Base-by-base conservation (phyloP, 2,113 vertebrate genomes). In the Dipodomys ordii region DNA sequence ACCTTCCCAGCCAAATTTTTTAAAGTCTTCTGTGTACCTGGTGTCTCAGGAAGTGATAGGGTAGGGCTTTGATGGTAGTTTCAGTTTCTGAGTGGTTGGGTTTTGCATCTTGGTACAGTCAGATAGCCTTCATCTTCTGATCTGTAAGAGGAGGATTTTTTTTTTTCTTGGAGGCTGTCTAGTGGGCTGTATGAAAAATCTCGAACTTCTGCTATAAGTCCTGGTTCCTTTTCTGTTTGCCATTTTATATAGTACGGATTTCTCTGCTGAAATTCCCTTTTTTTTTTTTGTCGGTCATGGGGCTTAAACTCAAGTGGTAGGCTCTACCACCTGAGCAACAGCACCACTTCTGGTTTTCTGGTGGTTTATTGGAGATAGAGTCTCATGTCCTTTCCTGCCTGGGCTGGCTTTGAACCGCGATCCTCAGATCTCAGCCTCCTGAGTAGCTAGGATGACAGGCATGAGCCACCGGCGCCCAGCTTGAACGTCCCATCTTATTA, bases 231-330 rank as follows among this genome's bases (percentile, higher is more conserved):
- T 86, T 19, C 32, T 19, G 7, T 35, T 69, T 80, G 72, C 12
- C 53, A 20, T 80, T 93, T 88, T 92, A 69, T 64, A 35, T 46
- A 65, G 32, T 94, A 60, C 62, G 32, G 2, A 27, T 72, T 46
- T 88, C 35, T 64, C 46, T 92, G 28, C 28, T 90, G 68, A 71
- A 82, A 72, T 76, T 18, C 18, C 27, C n/a, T 27, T 30, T 35
- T 46, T 68, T 83, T 39, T 78, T 2, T 39, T 39, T 5, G 39
- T 39, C 3, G 39, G 39, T 39, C 39, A 39, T 39, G 39, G 39
- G 39, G 39, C 39, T 39, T 39, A 5, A 39, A 39, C 5, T 39
- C 39, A 39, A 39, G 39, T 39, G 39, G 39, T 39, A 39, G 39
- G 39, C 39, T 39, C 39, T 39, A 39, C 39, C 39, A 39, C 39